Evolutionary conservation across 1,140 invertebrate species (phyloP).

Genomic region (Drosophila neocordata): DNA sequence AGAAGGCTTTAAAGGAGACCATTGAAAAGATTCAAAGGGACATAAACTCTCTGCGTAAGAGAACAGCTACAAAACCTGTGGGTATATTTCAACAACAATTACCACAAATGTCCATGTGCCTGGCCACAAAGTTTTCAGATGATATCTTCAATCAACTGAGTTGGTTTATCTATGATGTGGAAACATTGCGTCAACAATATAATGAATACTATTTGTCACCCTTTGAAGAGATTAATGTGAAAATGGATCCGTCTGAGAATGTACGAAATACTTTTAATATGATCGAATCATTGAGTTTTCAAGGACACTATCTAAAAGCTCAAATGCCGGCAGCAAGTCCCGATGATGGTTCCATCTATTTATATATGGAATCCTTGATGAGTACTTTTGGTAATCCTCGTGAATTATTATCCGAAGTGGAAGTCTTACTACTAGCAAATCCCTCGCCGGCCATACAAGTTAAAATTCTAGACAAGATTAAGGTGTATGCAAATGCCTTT

Average conservation of each 20-base stretch:
- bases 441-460: conserved; percentile 39
- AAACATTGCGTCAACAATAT: conserved; percentile 61
- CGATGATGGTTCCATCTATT: conserved; percentile 47
- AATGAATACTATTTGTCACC: conserved; percentile 54
- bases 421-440: conserved; percentile 60
- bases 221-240: conserved; percentile 50
- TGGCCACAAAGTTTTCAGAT: conserved; percentile 42
- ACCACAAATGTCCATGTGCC: conserved; percentile 68
- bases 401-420: conserved; percentile 45
- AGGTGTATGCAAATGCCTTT: conserved; percentile 59
- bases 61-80: conserved; percentile 38
- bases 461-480: conserved; percentile 55
- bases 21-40: conserved; percentile 52
- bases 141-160: conserved; percentile 66
- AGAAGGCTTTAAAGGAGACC: conserved; percentile 35
- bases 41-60: conserved; percentile 49
- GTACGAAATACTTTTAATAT: conserved; percentile 33
- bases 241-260: conserved; percentile 23
- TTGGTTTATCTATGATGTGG: conserved; percentile 69
- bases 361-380: conserved; percentile 65
- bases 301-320: conserved; percentile 59
- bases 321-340: conserved; percentile 31
- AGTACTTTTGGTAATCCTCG: conserved; percentile 45
- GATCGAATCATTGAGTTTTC: conserved; percentile 48
- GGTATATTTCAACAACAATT: conserved; percentile 68